Evolutionary conservation across 2,888 invertebrate genomes (phyloP).

Genomic region (Octonoba sinensis): DNA sequence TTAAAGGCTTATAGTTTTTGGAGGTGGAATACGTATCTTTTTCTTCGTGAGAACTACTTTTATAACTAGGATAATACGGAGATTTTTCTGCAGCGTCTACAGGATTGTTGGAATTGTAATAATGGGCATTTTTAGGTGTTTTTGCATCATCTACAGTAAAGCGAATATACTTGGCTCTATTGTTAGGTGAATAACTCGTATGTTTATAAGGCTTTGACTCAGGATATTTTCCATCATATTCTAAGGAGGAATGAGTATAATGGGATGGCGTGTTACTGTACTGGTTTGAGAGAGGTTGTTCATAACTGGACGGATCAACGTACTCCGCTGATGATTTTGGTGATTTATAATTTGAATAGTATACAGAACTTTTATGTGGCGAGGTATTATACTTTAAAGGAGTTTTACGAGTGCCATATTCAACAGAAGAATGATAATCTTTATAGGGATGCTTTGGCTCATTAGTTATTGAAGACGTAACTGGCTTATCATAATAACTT

Average conservation of each 20-base stretch:
- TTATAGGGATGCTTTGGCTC: neutral
- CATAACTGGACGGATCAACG: neutral
- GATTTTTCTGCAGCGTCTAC: neutral
- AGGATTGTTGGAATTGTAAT: neutral
- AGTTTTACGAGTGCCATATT: slow-evolving; percentile 1
- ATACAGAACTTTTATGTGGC: neutral
- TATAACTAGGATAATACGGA: neutral
- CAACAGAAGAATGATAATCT: slow-evolving; percentile 9
- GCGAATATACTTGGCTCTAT: neutral
- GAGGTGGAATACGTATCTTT: no score
- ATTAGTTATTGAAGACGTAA: neutral
- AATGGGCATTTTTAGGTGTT: neutral
- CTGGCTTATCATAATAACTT: slow-evolving; percentile 9
- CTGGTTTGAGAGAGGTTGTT: neutral
- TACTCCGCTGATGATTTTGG: neutral
- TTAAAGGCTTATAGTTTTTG: neutral
- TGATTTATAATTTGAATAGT: neutral
- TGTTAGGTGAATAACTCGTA: neutral
- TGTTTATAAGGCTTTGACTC: slow-evolving; percentile 3
- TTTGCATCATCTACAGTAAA: slow-evolving; percentile 13
- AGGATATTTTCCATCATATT: slow-evolving; percentile 20
- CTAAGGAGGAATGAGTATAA: neutral
- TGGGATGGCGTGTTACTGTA: neutral
- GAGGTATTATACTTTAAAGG: neutral
- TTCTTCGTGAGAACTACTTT: no score